phyloP scores from a whole-genome alignment of 2,888 invertebrate species.

The Sepioteuthis lessoniana region DNA sequence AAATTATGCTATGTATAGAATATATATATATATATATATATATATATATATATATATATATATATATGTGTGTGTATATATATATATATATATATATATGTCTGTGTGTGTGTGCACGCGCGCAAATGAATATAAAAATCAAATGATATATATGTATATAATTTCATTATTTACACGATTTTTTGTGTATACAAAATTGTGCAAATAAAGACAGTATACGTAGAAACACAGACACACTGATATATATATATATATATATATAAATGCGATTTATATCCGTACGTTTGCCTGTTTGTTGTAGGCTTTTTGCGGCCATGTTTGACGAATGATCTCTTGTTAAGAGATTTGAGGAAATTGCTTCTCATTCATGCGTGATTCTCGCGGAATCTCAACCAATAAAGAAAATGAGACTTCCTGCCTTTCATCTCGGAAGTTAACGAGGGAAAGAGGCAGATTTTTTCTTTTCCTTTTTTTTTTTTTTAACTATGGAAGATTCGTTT shows the following conservation, averaged over 20 bases:
- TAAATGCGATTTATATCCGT: not conserved
- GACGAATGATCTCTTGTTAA: not conserved
- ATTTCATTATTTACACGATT: too few species aligned
- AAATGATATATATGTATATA: too few species aligned
- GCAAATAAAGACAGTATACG: too few species aligned
- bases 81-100: too few species aligned
- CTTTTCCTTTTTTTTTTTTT: not conserved
- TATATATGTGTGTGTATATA: too few species aligned
- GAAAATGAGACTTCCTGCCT: not conserved
- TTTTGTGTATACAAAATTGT: too few species aligned
- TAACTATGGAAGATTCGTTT: not conserved
- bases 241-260: not conserved
- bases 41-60: too few species aligned
- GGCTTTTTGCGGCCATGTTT: not conserved
- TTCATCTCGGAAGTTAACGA: not conserved
- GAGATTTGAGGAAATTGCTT: not conserved
- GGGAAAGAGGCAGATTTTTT: not conserved
- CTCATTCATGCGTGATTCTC: constrained; percentile 2
- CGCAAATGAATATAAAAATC: too few species aligned
- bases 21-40: too few species aligned
- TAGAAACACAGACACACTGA: too few species aligned
- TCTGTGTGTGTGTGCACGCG: too few species aligned
- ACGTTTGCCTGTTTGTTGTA: not conserved
- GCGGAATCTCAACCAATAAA: not conserved
- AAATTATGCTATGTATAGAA: too few species aligned